Base-by-base conservation (phyloP, 30 jellyfish, hydroid and myxozoan species). In the Haliclystus octoradiatus region DNA sequence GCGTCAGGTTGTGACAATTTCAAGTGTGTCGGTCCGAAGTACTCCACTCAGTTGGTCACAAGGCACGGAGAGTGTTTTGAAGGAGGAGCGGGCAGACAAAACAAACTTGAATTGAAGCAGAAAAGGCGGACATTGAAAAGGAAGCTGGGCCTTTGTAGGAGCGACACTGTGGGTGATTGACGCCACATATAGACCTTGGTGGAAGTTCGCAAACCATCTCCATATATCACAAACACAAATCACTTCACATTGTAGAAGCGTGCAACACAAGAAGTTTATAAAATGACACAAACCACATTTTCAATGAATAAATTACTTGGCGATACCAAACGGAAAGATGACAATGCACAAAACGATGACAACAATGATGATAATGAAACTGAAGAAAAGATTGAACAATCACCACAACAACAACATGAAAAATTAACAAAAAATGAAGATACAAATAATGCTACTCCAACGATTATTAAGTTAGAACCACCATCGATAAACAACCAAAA, bases 211-310 rank as follows among this genome's bases (percentile, higher is more conserved):
- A n/a, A n/a, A n/a, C n/a, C n/a, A n/a, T n/a, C n/a, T n/a, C n/a
- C n/a, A n/a, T n/a, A n/a, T n/a, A n/a, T n/a, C n/a, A n/a, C n/a
- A n/a, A n/a, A n/a, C n/a, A n/a, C n/a, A n/a, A n/a, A n/a, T n/a
- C n/a, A n/a, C n/a, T n/a, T n/a, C n/a, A n/a, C n/a, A n/a, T n/a
- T n/a, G n/a, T n/a, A n/a, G n/a, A n/a, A n/a, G n/a, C n/a, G n/a
- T n/a, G n/a, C n/a, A n/a, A n/a, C n/a, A n/a, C n/a, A n/a, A n/a
- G n/a, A n/a, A n/a, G n/a, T n/a, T n/a, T n/a, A 50, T 33, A 93
- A 49, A 62, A 86, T 86, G 96, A 86, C 94, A 28, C 94, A 88
- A 40, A 79, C 72, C 67, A 28, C 92, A 3, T 86, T 86, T 71
- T 78, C 94, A 46, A 86, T 86, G 96, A 78, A 80, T 79, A 78